Percentiles rank a stretch among this genome's conserved stretches.
These are phyloP conservation scores for Astyanax mexicanus DNA, from an alignment of 2,797 vertebrate species.

Conservation along the genomic window DNA sequence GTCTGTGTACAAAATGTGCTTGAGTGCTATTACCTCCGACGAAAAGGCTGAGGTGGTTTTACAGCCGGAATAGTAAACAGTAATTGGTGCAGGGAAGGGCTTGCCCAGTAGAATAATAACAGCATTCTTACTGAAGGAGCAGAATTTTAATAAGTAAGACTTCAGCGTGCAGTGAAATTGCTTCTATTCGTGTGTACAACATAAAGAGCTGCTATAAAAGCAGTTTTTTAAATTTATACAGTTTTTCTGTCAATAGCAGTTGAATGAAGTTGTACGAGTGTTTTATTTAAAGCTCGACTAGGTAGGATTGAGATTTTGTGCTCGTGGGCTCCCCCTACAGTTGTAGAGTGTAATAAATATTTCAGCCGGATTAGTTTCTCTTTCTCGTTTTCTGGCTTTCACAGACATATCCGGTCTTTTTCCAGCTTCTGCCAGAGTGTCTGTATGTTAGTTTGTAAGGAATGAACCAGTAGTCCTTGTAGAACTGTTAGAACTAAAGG, in stretches of 20 bases:
- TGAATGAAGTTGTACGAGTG: neutral
- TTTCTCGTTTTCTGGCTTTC: no score
- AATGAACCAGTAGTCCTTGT: no score
- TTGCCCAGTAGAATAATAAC: neutral
- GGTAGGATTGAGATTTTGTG: neutral
- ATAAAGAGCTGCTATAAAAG: neutral
- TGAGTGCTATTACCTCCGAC: neutral
- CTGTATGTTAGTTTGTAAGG: no score
- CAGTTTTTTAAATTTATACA: neutral
- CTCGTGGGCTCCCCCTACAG: no score
- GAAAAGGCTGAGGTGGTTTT: neutral
- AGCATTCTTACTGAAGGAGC: neutral
- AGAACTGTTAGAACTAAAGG: no score
- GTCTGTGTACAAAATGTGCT: constrained; percentile 13
- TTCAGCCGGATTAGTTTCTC: no score
- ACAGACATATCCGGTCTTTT: no score
- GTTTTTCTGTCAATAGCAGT: neutral
- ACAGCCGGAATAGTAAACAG: neutral
- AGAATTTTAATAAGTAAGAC: neutral
- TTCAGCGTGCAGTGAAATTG: neutral
- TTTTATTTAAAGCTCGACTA: no score
- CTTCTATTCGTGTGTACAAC: neutral
- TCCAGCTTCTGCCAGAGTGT: no score
- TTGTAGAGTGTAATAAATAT: no score
- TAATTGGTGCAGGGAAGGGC: neutral